phyloP scores from a whole-genome alignment of 2,797 vertebrate species.

The Sus cebifrons region DNA sequence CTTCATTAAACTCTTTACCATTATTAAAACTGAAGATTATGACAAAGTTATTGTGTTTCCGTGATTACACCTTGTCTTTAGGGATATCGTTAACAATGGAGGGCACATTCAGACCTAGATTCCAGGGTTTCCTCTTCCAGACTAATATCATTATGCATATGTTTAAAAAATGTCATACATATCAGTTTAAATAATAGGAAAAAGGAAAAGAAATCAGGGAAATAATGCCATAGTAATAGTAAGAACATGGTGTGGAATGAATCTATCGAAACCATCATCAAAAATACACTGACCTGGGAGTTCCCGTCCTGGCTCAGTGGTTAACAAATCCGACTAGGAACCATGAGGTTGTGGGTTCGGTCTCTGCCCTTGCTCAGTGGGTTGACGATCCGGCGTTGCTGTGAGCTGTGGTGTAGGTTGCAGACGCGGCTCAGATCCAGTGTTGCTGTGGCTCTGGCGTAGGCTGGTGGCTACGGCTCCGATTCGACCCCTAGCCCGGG shows the following conservation, averaged over 20 bases:
- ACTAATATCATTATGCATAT: background rate
- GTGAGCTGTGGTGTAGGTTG: too few relatives aligned
- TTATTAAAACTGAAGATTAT: background rate
- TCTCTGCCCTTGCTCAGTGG: too few relatives aligned
- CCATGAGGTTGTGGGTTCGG: too few relatives aligned
- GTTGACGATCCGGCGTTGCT: too few relatives aligned
- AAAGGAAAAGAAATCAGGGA: conserved; percentile 7
- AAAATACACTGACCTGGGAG: background rate
- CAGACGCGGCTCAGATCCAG: too few relatives aligned
- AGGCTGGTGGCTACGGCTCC: too few relatives aligned
- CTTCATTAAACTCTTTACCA: background rate
- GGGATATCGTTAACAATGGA: background rate
- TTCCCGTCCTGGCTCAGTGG: too few relatives aligned
- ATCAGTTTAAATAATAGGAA: background rate
- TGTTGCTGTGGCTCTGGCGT: too few relatives aligned
- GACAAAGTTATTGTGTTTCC: background rate
- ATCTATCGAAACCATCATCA: background rate
- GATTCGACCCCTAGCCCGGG: too few relatives aligned
- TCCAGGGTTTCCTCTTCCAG: background rate
- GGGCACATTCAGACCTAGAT: background rate
- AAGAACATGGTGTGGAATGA: background rate
- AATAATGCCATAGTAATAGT: background rate
- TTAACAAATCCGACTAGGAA: too few relatives aligned
- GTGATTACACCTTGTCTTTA: background rate
- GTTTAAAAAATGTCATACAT: background rate